A percentile compares a stretch with the other conserved stretches of the same genome.
These are phyloP conservation scores for Pogonomyrmex californicus DNA, from an alignment of 1,140 invertebrate species.

Conservation along the genomic window DNA sequence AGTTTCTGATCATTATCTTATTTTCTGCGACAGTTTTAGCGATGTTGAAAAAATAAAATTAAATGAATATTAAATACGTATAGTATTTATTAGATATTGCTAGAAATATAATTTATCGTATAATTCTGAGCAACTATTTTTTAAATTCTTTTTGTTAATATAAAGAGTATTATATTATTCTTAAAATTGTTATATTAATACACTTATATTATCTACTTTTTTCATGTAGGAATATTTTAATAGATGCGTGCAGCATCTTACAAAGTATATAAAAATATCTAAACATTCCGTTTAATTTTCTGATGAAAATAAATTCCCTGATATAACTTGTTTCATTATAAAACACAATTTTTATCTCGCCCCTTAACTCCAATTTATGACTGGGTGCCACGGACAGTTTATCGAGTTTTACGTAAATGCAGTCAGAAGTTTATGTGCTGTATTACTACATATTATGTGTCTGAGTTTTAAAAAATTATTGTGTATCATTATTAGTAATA, in stretches of 20 bases:
- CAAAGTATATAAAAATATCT: neutral
- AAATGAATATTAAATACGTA: neutral
- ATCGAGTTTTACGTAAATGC: conserved; percentile 17
- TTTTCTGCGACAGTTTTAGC: neutral
- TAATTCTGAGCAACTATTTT: neutral
- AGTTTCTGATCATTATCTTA: neutral
- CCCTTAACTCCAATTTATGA: neutral
- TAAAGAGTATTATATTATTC: neutral
- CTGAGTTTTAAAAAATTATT: conserved; percentile 2
- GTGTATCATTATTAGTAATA: neutral
- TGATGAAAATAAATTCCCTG: neutral
- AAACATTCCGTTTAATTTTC: neutral
- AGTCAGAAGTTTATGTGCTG: neutral
- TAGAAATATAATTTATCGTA: neutral
- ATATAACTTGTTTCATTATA: conserved; percentile 12
- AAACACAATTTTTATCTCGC: neutral
- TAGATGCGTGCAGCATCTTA: neutral
- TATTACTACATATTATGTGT: neutral
- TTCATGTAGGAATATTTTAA: neutral
- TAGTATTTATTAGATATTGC: neutral
- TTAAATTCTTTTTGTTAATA: neutral
- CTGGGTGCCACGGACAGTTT: neutral
- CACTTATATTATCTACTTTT: neutral
- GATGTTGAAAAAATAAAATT: neutral
- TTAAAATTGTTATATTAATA: neutral